Evolutionary conservation across 2,888 invertebrate genomes (phyloP), one percentile per base, ranked within the genome.

Genomic region (Malthinus flaveolus): DNA sequence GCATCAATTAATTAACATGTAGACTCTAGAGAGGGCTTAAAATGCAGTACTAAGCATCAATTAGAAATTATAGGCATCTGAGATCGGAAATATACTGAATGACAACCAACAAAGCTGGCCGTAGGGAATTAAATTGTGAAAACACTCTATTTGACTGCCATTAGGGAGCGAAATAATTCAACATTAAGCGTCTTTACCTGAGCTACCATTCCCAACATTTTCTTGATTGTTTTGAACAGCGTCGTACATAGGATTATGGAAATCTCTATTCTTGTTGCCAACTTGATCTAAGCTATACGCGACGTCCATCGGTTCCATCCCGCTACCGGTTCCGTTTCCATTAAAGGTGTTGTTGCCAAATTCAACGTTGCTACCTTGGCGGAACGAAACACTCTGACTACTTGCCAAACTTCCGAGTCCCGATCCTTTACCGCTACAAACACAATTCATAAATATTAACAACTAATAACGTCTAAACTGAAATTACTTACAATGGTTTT

Each of bases 221-320:
- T 85, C 85, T 15, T 81, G 79, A 67, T 77, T 82, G 64, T 87
- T 82, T 66, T 89, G 88, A 53, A 90, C 90, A 46, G 93, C 94
- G 74, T 98, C 97, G 79, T 97, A 98, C 92, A 97, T 96, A 46
- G 97, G 97, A 81, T 98, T 98, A 73, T 93, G 91, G 82, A 98
- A 98, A 80, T 98, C 97, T 50, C 96, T 83, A 56, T 88, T 89
- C 78, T 93, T 93, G 67, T 87, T 85, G 68, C 84, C 83, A 1
- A 89, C 85, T 62, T 92, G 90, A 71, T 90, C 90, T 70, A 93
- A 79, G 71, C 85, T 89, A 78, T 93, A 93, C 58, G 90, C 91
- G 36, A 87, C 87, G 72, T 91, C 93, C 33, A 88, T 79, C 7
- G 89, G 87, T 75, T 87, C 86, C 0, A 79, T 74, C 74, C 79